Percentiles rank a stretch among this genome's conserved stretches.
phyloP scores from a whole-genome alignment of 2,888 invertebrate genomes.

The Aphelenchoides bicaudatus region DNA sequence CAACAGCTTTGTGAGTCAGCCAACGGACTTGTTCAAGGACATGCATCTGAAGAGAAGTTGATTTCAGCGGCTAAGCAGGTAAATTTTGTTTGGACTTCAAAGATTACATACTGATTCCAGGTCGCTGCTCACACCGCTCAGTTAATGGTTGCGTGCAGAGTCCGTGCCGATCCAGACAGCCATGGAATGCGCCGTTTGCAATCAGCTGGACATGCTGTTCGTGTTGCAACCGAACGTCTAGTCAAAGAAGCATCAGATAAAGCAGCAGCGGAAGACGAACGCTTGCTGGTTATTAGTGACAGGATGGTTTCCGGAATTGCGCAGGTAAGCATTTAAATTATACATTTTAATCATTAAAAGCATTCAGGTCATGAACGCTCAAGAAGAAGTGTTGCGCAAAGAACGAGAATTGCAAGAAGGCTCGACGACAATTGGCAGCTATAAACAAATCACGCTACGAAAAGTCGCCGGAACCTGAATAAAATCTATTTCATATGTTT shows the following conservation, averaged over 20 bases:
- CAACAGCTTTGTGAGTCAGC: conserved; percentile 96
- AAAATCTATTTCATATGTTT: too few species aligned
- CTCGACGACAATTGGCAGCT: conserved; percentile 80
- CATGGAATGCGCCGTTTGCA: conserved; percentile 82
- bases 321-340: conserved; percentile 12
- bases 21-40: conserved; percentile 77
- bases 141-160: conserved; percentile 93
- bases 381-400: conserved; percentile 76
- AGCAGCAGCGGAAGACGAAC: conserved; percentile 83
- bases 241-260: conserved; percentile 88
- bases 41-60: conserved; percentile 78
- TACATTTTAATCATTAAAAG: not conserved
- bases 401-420: conserved; percentile 82
- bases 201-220: conserved; percentile 71
- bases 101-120: conserved; percentile 36
- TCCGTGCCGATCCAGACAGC: conserved; percentile 92
- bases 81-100: not conserved
- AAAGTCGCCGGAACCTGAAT: conserved; percentile 5
- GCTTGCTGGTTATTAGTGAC: conserved; percentile 81
- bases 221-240: conserved; percentile 92
- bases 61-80: conserved; percentile 83
- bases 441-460: conserved; percentile 87
- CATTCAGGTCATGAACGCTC: conserved; percentile 61
- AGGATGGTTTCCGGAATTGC: conserved; percentile 69
- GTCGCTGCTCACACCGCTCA: conserved; percentile 97